These are phyloP conservation scores for Pachypanchax playfairii DNA, from an alignment of 2,113 vertebrate species.

Conservation along the genomic window DNA sequence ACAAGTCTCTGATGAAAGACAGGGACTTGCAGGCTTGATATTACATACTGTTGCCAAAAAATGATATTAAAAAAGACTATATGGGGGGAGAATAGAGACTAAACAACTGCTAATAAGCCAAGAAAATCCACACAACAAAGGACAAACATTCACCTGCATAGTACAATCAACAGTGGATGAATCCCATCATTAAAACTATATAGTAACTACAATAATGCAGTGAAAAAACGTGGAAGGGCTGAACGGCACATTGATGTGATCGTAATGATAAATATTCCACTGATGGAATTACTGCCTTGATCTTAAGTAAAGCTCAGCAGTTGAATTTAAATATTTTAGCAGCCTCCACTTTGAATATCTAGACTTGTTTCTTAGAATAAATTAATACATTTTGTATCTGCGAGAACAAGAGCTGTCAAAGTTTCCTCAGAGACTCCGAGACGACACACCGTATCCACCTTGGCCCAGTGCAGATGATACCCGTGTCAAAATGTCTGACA, in stretches of 20 bases:
- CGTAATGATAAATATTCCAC: conserved; percentile 1
- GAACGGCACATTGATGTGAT: background rate
- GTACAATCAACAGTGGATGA: too few species aligned
- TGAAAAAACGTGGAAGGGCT: background rate
- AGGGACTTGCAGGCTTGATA: too few species aligned
- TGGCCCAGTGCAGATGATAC: conserved; percentile 62
- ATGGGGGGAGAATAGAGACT: too few species aligned
- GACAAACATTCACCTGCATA: too few species aligned
- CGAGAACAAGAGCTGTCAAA: conserved; percentile 40
- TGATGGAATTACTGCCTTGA: background rate
- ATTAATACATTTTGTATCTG: conserved; percentile 14
- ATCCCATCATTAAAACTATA: background rate
- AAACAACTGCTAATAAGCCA: too few species aligned
- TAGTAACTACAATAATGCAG: background rate
- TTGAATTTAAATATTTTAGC: conserved; percentile 27
- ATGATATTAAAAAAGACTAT: too few species aligned
- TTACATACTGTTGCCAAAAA: too few species aligned
- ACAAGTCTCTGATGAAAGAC: too few species aligned
- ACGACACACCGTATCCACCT: conserved; percentile 35
- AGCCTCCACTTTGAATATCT: conserved; percentile 11
- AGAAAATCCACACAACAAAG: too few species aligned
- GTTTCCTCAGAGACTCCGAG: conserved; percentile 53
- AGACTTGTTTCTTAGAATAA: conserved; percentile 19
- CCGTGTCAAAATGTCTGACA: conserved; percentile 71
- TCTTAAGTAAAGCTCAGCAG: conserved; percentile 11